A percentile compares a stretch with the other conserved stretches of the same genome.
Conservation (phyloP, 2,113 vertebrate species). For the Clarias gariepinus region DNA sequence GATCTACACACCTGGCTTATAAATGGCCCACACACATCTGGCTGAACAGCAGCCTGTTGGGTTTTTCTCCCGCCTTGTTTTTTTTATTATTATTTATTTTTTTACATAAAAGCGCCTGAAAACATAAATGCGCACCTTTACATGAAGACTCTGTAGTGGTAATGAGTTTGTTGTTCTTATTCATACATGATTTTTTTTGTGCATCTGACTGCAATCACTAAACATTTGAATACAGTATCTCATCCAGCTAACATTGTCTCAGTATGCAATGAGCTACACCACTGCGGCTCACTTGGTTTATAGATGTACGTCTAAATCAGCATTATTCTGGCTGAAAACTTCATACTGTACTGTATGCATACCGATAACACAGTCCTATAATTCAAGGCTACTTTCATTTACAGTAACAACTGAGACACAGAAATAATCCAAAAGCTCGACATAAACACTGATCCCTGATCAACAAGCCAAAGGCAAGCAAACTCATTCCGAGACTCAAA, state of each 20-base stretch:
- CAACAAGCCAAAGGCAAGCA: background rate
- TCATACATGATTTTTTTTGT: background rate
- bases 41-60: background rate
- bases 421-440: background rate
- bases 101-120: background rate
- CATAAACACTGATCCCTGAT: background rate
- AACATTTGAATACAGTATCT: background rate
- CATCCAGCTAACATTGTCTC: background rate
- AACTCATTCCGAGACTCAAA: background rate
- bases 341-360: background rate
- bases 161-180: background rate
- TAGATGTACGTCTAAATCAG: background rate
- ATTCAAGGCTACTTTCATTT: background rate
- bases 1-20: background rate
- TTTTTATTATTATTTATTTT: background rate
- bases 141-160: background rate
- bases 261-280: background rate
- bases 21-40: constrained; percentile 2
- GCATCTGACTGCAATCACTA: background rate
- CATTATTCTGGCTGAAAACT: background rate
- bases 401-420: background rate
- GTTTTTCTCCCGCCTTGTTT: background rate
- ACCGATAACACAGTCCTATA: background rate
- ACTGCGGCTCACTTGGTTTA: background rate
- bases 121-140: background rate